Evolutionary conservation across 2,113 vertebrate species (phyloP).

Genomic region (Notothenia rossii): DNA sequence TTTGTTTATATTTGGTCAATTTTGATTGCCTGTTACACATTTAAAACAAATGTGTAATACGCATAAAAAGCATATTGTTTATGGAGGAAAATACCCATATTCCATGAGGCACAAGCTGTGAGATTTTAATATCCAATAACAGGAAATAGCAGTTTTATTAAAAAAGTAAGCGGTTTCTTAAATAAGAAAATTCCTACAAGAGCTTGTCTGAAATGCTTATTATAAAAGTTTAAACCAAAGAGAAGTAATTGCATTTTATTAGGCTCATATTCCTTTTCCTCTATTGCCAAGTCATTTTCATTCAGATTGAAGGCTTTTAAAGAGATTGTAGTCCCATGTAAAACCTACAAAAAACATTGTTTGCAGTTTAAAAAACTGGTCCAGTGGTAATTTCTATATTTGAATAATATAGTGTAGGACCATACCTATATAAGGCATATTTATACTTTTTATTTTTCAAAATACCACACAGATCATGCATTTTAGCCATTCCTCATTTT

Average conservation of each 20-base stretch:
- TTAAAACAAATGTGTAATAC: slow-evolving; percentile 67
- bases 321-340: not conserved
- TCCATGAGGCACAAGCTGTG: slow-evolving; percentile 46
- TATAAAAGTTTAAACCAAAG: not conserved
- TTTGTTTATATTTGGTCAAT: slow-evolving; percentile 58
- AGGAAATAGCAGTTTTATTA: slow-evolving; percentile 2
- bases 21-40: slow-evolving; percentile 58
- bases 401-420: too few relatives aligned
- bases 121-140: slow-evolving; percentile 28
- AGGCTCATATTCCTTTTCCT: not conserved
- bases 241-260: not conserved
- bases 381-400: too few relatives aligned
- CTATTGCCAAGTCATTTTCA: not conserved
- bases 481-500: too few relatives aligned
- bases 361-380: too few relatives aligned
- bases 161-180: slow-evolving; percentile 8
- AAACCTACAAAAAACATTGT: too few relatives aligned
- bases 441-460: too few relatives aligned
- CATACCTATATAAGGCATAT: too few relatives aligned
- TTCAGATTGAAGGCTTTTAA: not conserved
- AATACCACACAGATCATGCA: too few relatives aligned
- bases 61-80: slow-evolving; percentile 60
- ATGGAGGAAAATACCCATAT: slow-evolving; percentile 50
- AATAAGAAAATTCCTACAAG: not conserved
- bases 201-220: not conserved